Base-by-base conservation (phyloP, 2,888 invertebrate genomes). In the Sarcophaga variegata region DNA sequence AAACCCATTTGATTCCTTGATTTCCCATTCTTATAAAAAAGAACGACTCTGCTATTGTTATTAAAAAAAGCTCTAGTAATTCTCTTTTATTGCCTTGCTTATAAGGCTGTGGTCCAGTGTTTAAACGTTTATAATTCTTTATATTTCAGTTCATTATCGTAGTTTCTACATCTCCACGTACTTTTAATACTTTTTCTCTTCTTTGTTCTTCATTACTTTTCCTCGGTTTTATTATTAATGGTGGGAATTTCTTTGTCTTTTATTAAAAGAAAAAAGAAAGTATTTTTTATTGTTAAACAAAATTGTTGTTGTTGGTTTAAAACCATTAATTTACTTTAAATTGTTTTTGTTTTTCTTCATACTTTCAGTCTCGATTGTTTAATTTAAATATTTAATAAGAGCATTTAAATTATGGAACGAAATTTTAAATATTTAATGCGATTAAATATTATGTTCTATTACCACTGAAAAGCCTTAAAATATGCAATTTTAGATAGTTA, bases 281-380 rank as follows among this genome's bases (percentile, higher is more conserved):
- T 62, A 37, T 72, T 72, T 72, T 11, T 37, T 45, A 20, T 45
- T 45, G 5, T 14, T 27, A 27, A 14, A 62, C 2, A 4, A 60
- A 62, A 10, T 14, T 3, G 5, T 14, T 54, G 45, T 62, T 45
- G 62, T 45, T 74, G 14, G 14, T 62, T 71, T 71, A n/a, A 59
- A 59, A 11, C 25, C 25, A 54, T 70, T 70, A 70, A 70, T 70
- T 25, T 70, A 8, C 22, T 70, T 70, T 14, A 70, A 70, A 70
- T 70, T 25, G 6, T 27, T 25, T 54, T 25, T 17, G 49, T 12
- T 14, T 25, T 17, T 54, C 14, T 54, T 69, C 5, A 54, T 14
- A 17, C 37, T 37, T 37, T 37, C 22, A 1, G 8, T 10, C 8
- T 37, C 37, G 8, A 37, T 37, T 2, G 0, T 54, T 49, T 12